phyloP scores from a whole-genome alignment of 2,113 vertebrate species.

The Loxodonta africana region DNA sequence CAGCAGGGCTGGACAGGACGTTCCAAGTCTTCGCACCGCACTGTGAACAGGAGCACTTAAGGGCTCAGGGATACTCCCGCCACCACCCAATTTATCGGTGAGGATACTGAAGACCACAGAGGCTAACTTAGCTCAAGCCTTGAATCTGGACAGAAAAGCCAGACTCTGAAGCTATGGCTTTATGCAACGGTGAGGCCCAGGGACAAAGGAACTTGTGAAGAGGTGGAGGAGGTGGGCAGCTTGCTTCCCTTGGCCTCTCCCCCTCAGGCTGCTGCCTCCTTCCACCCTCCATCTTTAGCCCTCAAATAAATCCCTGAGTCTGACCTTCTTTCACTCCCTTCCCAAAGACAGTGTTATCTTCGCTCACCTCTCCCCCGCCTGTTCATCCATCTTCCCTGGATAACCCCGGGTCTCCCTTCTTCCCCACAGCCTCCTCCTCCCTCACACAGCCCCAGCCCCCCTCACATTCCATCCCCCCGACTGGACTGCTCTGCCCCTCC shows the following conservation, averaged over 20 bases:
- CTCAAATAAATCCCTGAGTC: not conserved
- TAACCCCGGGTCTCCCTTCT: not conserved
- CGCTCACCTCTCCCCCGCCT: not conserved
- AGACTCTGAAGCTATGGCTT: not conserved
- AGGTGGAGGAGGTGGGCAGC: not conserved
- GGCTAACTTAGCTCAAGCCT: not conserved
- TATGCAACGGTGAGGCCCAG: accelerated
- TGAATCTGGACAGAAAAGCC: not conserved
- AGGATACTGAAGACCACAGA: not conserved
- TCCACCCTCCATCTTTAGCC: not conserved
- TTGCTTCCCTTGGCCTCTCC: not conserved
- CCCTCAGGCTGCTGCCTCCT: not conserved
- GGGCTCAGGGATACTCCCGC: accelerated
- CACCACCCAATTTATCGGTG: not conserved
- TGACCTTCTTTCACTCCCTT: not conserved
- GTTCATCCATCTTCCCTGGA: constrained; percentile 39
- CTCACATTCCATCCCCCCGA: not conserved
- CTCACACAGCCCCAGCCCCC: not conserved
- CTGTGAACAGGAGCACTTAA: accelerated
- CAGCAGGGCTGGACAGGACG: not conserved
- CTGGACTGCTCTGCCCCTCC: not conserved
- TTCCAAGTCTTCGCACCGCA: not conserved
- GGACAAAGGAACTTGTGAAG: not conserved
- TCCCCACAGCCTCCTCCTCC: not conserved
- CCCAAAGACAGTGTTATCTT: not conserved